phyloP scores from a whole-genome alignment of 2,888 invertebrate genomes.

The Panopea generosa region DNA sequence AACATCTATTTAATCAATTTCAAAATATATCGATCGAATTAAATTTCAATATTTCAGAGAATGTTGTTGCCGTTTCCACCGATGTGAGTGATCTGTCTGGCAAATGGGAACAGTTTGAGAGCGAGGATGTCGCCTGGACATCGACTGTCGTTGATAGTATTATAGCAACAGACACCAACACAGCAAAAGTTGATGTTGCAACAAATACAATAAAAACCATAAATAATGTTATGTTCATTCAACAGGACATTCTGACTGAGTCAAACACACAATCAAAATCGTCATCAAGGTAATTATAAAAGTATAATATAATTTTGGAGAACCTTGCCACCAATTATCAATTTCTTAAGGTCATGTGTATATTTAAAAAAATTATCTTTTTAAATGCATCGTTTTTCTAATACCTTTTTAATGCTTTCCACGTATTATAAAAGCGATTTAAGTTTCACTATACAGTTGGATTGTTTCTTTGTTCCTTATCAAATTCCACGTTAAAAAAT shows the following conservation, averaged over 20 bases:
- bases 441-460: too few relatives aligned
- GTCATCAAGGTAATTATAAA: slow-evolving; percentile 65
- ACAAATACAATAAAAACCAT: slow-evolving; percentile 52
- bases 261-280: slow-evolving; percentile 49
- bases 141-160: slow-evolving; percentile 56
- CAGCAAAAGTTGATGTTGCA: slow-evolving; percentile 24
- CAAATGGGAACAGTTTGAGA: slow-evolving; percentile 36
- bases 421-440: too few relatives aligned
- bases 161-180: slow-evolving; percentile 29
- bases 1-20: too few relatives aligned
- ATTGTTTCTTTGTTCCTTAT: too few relatives aligned
- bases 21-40: too few relatives aligned
- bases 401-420: too few relatives aligned
- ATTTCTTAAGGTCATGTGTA: too few relatives aligned
- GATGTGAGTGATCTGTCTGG: slow-evolving; percentile 40
- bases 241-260: slow-evolving; percentile 19
- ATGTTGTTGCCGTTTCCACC: slow-evolving; percentile 35
- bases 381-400: too few relatives aligned
- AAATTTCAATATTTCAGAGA: slow-evolving; percentile 38
- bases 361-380: too few relatives aligned
- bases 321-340: too few relatives aligned
- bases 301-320: too few relatives aligned
- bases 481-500: too few relatives aligned
- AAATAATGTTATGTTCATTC: slow-evolving; percentile 61
- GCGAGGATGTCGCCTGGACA: slow-evolving; percentile 50